Evolutionary conservation across 1,140 invertebrate species (phyloP).

Genomic region (Oreohelix idahoensis): DNA sequence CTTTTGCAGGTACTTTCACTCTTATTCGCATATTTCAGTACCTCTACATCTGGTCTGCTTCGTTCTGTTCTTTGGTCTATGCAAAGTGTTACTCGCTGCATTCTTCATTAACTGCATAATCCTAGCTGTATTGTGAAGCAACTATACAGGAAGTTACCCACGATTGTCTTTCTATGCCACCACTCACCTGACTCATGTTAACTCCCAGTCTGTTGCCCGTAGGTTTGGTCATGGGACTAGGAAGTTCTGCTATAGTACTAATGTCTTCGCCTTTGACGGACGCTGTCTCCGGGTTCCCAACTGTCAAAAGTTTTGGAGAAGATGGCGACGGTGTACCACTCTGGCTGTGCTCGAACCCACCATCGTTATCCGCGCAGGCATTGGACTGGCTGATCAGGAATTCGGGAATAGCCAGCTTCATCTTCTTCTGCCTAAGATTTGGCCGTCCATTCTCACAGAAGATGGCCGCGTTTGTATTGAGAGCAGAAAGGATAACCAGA

Average conservation of each 20-base stretch:
- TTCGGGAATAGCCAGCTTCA: slow-evolving; percentile 32
- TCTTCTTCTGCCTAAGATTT: slow-evolving; percentile 19
- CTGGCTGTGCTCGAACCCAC: slow-evolving; percentile 29
- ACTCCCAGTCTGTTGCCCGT: slow-evolving; percentile 36
- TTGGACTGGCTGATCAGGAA: slow-evolving; percentile 41
- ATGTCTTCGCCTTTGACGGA: slow-evolving; percentile 41
- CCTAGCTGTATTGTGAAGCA: too few species aligned
- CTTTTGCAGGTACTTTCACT: too few species aligned
- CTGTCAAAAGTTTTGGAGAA: slow-evolving; percentile 30
- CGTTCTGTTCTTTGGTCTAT: too few species aligned
- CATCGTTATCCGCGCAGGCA: slow-evolving; percentile 27
- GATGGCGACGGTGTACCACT: slow-evolving; percentile 35
- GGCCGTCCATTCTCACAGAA: slow-evolving; percentile 34
- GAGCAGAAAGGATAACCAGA: neutral
- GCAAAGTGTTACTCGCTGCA: too few species aligned
- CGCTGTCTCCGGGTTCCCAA: slow-evolving; percentile 35
- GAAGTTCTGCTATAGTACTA: slow-evolving; percentile 29
- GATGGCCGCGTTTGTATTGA: neutral
- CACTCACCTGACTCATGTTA: slow-evolving; percentile 32
- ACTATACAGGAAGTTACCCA: too few species aligned
- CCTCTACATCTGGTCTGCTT: too few species aligned
- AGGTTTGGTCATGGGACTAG: slow-evolving; percentile 2
- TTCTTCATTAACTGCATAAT: too few species aligned
- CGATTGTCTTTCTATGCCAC: too few species aligned
- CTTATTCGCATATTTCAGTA: too few species aligned